Percentiles rank a stretch among this genome's conserved stretches.
phyloP scores from a whole-genome alignment of 2,797 vertebrate genomes.

The Etheostoma perlongum region DNA sequence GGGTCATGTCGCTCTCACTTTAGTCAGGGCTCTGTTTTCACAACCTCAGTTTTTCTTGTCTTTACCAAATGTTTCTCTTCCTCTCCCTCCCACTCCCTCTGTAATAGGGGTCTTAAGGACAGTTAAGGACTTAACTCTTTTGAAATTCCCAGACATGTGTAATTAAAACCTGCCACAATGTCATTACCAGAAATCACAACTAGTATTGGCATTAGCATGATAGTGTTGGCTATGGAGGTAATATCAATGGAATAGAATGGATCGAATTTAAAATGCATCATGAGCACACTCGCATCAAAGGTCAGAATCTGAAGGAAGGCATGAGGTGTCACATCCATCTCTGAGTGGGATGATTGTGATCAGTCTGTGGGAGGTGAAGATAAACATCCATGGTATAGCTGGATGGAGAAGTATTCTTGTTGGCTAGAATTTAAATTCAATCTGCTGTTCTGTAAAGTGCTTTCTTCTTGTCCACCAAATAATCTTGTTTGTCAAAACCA shows the following conservation, averaged over 20 bases:
- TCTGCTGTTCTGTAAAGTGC: neutral
- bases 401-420: constrained; percentile 5
- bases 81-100: neutral
- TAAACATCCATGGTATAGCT: constrained; percentile 8
- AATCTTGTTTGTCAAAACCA: neutral
- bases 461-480: constrained; percentile 8
- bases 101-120: neutral
- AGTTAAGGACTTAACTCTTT: neutral
- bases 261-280: constrained; percentile 2
- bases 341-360: constrained; percentile 29
- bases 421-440: constrained; percentile 17
- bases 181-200: constrained; percentile 5
- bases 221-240: neutral
- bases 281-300: neutral
- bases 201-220: neutral
- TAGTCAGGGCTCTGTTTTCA: constrained; percentile 19
- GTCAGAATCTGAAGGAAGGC: neutral
- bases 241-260: neutral
- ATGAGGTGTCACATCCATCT: neutral
- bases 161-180: neutral
- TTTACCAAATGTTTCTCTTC: constrained; percentile 1
- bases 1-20: constrained; percentile 8
- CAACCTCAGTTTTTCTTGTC: constrained; percentile 5
- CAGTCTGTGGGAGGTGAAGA: constrained; percentile 12
- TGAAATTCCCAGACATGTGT: neutral